These are phyloP conservation scores for Conistra vaccinii DNA, from an alignment of 2,888 invertebrate species.

Conservation along the genomic window DNA sequence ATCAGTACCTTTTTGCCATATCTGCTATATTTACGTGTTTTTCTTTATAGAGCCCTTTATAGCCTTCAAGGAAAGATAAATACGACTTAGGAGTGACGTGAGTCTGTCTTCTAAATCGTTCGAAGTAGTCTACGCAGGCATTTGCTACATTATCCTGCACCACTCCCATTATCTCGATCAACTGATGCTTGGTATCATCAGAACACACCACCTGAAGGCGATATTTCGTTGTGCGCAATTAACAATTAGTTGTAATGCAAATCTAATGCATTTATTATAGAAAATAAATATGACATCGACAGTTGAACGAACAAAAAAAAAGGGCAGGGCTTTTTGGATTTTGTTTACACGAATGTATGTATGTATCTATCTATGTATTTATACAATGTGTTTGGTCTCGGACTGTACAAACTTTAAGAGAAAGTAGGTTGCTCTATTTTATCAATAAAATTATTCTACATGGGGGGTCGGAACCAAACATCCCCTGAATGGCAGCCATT, in stretches of 20 bases:
- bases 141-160: constrained; percentile 96
- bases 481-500: too few species aligned
- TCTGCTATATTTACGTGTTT: constrained; percentile 94
- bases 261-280: not conserved
- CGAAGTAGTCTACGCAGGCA: constrained; percentile 94
- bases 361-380: too few species aligned
- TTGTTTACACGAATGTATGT: too few species aligned
- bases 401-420: too few species aligned
- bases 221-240: not conserved
- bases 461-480: too few species aligned
- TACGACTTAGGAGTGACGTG: constrained; percentile 98
- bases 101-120: constrained; percentile 95
- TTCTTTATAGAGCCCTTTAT: constrained; percentile 94
- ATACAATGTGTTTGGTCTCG: too few species aligned
- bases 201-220: constrained; percentile 89
- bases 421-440: too few species aligned
- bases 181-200: constrained; percentile 92
- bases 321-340: too few species aligned
- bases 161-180: constrained; percentile 95
- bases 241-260: not conserved
- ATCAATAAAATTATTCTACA: too few species aligned
- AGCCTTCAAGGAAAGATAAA: constrained; percentile 95
- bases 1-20: constrained; percentile 90
- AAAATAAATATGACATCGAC: too few species aligned
- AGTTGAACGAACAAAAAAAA: too few species aligned